A percentile compares a stretch with the other conserved stretches of the same genome.
phyloP scores from a whole-genome alignment of 2,113 vertebrate genomes.

The Brachyhypopomus gauderio region DNA sequence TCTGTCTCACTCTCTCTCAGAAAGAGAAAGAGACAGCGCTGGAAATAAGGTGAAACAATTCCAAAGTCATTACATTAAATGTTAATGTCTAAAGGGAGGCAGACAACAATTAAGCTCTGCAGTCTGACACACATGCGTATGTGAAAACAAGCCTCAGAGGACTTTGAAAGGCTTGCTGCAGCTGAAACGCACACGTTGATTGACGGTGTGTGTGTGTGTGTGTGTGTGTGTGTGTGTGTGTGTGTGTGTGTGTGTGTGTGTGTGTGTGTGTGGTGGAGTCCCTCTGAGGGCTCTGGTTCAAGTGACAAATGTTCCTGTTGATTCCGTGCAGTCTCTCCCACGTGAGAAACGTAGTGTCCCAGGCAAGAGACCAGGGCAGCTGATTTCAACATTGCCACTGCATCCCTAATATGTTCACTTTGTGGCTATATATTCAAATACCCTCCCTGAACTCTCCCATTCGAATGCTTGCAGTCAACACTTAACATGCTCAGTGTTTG shows the following conservation, averaged over 20 bases:
- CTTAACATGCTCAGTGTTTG: background rate
- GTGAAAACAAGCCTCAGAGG: background rate
- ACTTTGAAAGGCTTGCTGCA: constrained; percentile 7
- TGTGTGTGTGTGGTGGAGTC: background rate
- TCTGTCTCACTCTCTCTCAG: too few species aligned
- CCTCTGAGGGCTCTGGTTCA: constrained; percentile 9
- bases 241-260: too few species aligned
- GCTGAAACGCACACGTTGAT: constrained; percentile 3
- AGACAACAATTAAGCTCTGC: constrained; percentile 23
- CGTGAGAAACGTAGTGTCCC: constrained; percentile 19
- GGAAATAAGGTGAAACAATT: background rate
- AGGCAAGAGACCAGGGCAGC: background rate
- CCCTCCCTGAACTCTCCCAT: background rate
- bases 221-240: too few species aligned
- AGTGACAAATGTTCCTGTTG: constrained; percentile 47
- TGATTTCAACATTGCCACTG: constrained; percentile 13
- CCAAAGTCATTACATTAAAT: constrained; percentile 12
- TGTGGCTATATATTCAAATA: background rate
- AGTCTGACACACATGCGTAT: constrained; percentile 8
- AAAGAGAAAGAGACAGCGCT: too few species aligned
- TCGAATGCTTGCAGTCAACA: background rate
- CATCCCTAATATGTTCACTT: constrained; percentile 34
- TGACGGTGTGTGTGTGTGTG: constrained; percentile 2
- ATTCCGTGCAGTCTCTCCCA: constrained; percentile 22
- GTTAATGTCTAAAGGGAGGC: constrained; percentile 25